Base-by-base conservation (phyloP, 2,888 invertebrate genomes). In the Napeogenes inachia region DNA sequence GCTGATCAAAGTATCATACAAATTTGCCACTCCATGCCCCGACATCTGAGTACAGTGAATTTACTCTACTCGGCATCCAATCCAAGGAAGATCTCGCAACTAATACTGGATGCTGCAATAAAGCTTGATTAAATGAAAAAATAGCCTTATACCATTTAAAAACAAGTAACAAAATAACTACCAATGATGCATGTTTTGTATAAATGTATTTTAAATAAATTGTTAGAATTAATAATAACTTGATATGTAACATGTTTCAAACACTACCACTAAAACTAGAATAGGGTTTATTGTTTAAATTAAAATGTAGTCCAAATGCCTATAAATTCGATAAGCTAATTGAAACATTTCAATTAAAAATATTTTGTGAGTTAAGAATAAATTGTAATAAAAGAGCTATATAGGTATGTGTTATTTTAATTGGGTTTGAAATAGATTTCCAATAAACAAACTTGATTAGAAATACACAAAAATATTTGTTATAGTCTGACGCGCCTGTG, bases 1-100 rank as follows among this genome's bases (percentile, higher is more conserved):
- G 8, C 3, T 42, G 42, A 10, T 42, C 42, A 42, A 42, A 10
- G 8, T 42, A 42, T 61, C 86, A 77, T 76, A 90, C 90, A 68
- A 90, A 90, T 79, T 89, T 89, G 59, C 90, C 90, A 67, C 90
- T 90, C 90, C 90, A 90, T 13, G 89, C 89, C 47, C 90, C 90
- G 8, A 90, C 88, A 73, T 90, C 89, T 0, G 90, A 90, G 68
- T 89, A 90, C 2, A 90, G 74, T 1, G 90, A 90, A 70, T 90
- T 90, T 0, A 90, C 76, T 73, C 89, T 78, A 68, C 89, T 90
- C 38, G 89, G 90, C 87, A 90, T 87, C 90, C 90, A 90, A 72
- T 89, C 89, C 59, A 87, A 70, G 0, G 89, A 84, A 2, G 89
- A 88, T 4, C 89, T 83, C 8, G 89, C 87, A 5, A 91, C 82